phyloP scores from a whole-genome alignment of 2,888 invertebrate species.

The Cylloceria caligata region DNA sequence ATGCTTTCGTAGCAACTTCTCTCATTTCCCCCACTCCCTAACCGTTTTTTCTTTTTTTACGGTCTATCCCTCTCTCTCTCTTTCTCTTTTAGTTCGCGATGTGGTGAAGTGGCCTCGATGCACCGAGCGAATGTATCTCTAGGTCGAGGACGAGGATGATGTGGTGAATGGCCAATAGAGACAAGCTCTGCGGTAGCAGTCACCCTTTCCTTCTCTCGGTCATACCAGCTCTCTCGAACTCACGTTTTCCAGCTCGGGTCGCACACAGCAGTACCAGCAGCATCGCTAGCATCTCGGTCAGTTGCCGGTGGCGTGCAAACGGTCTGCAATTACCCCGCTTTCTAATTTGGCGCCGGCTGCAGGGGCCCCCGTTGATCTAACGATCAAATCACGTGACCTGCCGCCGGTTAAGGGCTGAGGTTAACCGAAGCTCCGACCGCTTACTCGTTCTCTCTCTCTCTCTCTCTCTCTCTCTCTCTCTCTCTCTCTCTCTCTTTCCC shows the following conservation, averaged over 20 bases:
- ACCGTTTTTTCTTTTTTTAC: neutral
- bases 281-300: slow-evolving; percentile 76
- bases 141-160: slow-evolving; percentile 35
- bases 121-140: slow-evolving; percentile 27
- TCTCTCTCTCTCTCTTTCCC: slow-evolving; percentile 26
- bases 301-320: slow-evolving; percentile 80
- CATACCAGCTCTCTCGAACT: slow-evolving; percentile 19
- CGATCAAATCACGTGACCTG: slow-evolving; percentile 80
- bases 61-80: neutral
- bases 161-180: slow-evolving; percentile 44
- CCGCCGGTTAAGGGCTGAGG: slow-evolving; percentile 71
- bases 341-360: slow-evolving; percentile 79
- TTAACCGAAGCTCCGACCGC: slow-evolving; percentile 67
- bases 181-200: slow-evolving; percentile 20
- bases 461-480: slow-evolving; percentile 33
- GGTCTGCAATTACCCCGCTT: slow-evolving; percentile 80
- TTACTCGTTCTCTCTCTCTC: slow-evolving; percentile 39
- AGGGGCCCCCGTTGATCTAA: slow-evolving; percentile 75
- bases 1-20: slow-evolving; percentile 14
- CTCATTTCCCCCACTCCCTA: neutral
- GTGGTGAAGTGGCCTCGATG: slow-evolving; percentile 21
- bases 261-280: slow-evolving; percentile 33
- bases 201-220: slow-evolving; percentile 7
- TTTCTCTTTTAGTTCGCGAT: slow-evolving; percentile 10
- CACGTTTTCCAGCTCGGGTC: slow-evolving; percentile 4